These are phyloP conservation scores for Anguilla rostrata DNA, from an alignment of 2,113 vertebrate species.

Conservation along the genomic window DNA sequence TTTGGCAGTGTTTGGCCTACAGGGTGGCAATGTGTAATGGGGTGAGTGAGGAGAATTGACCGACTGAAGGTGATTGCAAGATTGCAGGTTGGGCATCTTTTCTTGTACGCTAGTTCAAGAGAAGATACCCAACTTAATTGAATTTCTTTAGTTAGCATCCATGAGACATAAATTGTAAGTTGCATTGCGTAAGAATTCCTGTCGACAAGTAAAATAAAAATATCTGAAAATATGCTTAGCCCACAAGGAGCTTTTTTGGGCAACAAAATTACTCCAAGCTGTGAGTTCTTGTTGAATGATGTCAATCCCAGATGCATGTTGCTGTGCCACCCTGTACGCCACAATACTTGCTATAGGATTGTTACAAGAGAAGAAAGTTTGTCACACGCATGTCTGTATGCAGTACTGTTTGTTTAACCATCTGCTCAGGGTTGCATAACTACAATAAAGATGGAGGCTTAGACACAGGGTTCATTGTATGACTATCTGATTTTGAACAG, in stretches of 20 bases:
- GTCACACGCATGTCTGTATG: not conserved
- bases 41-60: not conserved
- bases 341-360: not conserved
- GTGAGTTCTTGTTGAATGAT: not conserved
- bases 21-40: not conserved
- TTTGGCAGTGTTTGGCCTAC: not conserved
- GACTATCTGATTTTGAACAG: not conserved
- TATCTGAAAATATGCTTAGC: not conserved
- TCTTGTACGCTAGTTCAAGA: not conserved
- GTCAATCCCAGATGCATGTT: not conserved
- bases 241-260: not conserved
- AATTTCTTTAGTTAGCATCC: not conserved
- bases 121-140: not conserved
- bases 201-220: not conserved
- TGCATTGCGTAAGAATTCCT: not conserved
- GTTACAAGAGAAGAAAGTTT: not conserved
- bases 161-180: not conserved
- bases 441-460: not conserved
- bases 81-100: not conserved
- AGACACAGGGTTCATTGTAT: not conserved
- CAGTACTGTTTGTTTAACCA: not conserved
- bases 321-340: not conserved
- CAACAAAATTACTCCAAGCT: not conserved
- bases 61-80: not conserved
- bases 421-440: slow-evolving; percentile 4